These are phyloP conservation scores for Cabera pusaria DNA, from an alignment of 2,888 invertebrate species.

Conservation along the genomic window DNA sequence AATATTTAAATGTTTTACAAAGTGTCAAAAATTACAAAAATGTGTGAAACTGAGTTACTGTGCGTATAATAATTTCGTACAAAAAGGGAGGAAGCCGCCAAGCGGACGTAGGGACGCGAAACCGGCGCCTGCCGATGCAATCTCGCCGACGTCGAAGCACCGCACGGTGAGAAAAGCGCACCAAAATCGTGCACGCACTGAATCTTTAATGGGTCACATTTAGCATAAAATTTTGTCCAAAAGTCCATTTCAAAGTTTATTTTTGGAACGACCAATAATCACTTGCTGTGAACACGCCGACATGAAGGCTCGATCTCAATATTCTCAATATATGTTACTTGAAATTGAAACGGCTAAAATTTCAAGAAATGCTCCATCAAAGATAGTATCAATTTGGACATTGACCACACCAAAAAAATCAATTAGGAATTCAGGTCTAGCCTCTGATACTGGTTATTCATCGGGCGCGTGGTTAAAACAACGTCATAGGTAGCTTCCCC, in stretches of 20 bases:
- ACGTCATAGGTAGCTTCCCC: conserved; percentile 31
- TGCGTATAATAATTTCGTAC: conserved; percentile 7
- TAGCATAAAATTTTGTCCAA: conserved; percentile 39
- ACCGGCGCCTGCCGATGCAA: conserved; percentile 70
- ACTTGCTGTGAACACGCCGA: conserved; percentile 20
- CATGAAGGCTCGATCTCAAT: conserved; percentile 9
- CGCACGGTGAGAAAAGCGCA: conserved; percentile 62
- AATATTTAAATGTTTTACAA: neutral
- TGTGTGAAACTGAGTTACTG: conserved; percentile 6
- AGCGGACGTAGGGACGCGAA: conserved; percentile 67
- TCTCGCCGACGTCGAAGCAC: conserved; percentile 50
- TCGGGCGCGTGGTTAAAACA: conserved; percentile 14
- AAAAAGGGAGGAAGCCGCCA: conserved; percentile 66
- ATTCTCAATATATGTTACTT: too few species aligned
- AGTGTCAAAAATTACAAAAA: neutral
- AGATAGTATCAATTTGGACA: conserved; percentile 10
- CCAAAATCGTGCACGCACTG: conserved; percentile 57
- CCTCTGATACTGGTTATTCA: conserved; percentile 19
- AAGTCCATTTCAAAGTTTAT: conserved; percentile 25
- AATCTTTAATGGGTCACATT: conserved; percentile 62
- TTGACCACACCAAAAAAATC: conserved; percentile 19
- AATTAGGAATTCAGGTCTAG: conserved; percentile 27
- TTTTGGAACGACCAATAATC: conserved; percentile 16
- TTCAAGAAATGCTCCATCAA: too few species aligned
- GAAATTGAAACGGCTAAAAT: too few species aligned